These are phyloP conservation scores for Felis chaus DNA, from an alignment of 2,113 vertebrate genomes.

Conservation along the genomic window DNA sequence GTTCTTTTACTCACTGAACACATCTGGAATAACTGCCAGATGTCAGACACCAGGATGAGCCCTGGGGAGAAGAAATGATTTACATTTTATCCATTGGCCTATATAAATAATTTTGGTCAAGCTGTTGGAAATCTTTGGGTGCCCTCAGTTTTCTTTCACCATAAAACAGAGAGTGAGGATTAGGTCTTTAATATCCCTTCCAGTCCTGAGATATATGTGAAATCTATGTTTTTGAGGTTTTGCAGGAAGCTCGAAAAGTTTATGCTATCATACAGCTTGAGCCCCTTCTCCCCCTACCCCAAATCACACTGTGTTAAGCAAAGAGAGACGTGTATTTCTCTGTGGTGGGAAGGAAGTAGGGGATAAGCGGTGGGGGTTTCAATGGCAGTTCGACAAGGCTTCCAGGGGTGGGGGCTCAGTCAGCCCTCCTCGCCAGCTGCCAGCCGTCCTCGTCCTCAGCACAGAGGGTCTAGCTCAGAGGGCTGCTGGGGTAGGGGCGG, in stretches of 20 bases:
- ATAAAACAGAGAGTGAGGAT: background rate
- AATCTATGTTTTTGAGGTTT: background rate
- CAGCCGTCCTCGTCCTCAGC: background rate
- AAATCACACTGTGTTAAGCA: background rate
- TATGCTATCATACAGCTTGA: background rate
- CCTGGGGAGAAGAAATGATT: background rate
- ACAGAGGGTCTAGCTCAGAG: background rate
- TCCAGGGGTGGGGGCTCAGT: background rate
- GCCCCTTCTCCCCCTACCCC: rapidly evolving
- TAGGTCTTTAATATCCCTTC: background rate
- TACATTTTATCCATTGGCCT: background rate
- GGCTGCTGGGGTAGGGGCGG: background rate
- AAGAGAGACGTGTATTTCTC: background rate
- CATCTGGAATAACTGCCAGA: background rate
- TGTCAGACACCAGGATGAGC: background rate
- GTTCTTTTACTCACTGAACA: background rate
- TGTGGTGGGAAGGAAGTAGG: background rate
- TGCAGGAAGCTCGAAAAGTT: background rate
- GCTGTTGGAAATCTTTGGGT: background rate
- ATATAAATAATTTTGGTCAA: constrained; percentile 7
- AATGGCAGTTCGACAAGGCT: background rate
- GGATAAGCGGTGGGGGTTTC: background rate
- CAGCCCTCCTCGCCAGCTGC: background rate
- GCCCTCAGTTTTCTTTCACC: background rate
- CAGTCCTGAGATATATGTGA: background rate